phyloP scores from a whole-genome alignment of 1,140 invertebrate genomes.

The Eumeta japonica region DNA sequence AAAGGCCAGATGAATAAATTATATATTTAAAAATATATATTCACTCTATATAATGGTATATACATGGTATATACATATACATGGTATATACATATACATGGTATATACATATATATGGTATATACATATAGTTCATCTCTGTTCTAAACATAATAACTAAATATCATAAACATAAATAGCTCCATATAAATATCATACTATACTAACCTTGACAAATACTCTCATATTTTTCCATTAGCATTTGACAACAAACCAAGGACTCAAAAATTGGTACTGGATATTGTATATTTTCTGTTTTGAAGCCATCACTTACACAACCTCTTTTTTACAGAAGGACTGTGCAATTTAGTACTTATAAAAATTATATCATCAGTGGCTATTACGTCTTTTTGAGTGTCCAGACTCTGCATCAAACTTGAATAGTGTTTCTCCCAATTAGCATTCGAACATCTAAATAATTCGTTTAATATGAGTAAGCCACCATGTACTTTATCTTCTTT shows the following conservation, averaged over 20 bases:
- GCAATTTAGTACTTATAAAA: slow-evolving; percentile 60
- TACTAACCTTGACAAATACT: slow-evolving; percentile 68
- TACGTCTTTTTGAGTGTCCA: slow-evolving; percentile 48
- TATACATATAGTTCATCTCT: too few species aligned
- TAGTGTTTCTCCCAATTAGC: slow-evolving; percentile 83
- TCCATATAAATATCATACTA: slow-evolving; percentile 7
- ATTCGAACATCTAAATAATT: slow-evolving; percentile 90
- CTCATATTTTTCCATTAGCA: slow-evolving; percentile 83
- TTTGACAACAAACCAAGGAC: slow-evolving; percentile 80
- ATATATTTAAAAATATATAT: too few species aligned
- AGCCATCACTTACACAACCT: slow-evolving; percentile 53
- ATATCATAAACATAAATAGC: too few species aligned
- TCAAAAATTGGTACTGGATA: slow-evolving; percentile 68
- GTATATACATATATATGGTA: too few species aligned
- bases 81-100: too few species aligned
- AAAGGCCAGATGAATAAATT: too few species aligned
- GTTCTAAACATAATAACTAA: too few species aligned
- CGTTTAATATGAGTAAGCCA: slow-evolving; percentile 90
- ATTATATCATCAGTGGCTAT: slow-evolving; percentile 60
- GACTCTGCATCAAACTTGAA: slow-evolving; percentile 63
- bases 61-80: too few species aligned
- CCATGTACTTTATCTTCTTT: slow-evolving; percentile 92
- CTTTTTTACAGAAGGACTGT: slow-evolving; percentile 61
- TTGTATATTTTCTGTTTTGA: slow-evolving; percentile 46
- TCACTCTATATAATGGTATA: too few species aligned